A percentile compares a stretch with the other conserved stretches of the same genome.
These are phyloP conservation scores for Dorcus parallelipipedus DNA, from an alignment of 2,888 invertebrate species.

Conservation along the genomic window DNA sequence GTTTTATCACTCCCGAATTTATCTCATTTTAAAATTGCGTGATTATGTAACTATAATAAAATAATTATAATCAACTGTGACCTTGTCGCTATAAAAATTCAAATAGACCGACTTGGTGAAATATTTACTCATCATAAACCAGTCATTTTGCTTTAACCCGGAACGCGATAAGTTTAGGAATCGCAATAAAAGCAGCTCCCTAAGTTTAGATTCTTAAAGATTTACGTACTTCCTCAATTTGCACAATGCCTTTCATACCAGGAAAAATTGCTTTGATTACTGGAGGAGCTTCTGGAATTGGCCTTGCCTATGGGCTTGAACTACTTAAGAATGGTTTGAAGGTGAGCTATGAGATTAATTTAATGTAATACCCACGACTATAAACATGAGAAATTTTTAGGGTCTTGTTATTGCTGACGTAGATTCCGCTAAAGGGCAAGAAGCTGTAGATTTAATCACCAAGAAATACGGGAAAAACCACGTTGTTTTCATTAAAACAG, in stretches of 20 bases:
- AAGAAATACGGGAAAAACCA: conserved; percentile 62
- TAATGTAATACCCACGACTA: neutral
- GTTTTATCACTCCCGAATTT: too few relatives aligned
- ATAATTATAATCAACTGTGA: too few relatives aligned
- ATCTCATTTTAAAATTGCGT: too few relatives aligned
- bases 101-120: too few relatives aligned
- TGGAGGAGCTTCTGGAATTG: conserved; percentile 56
- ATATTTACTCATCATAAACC: too few relatives aligned
- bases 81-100: too few relatives aligned
- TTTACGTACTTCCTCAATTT: too few relatives aligned
- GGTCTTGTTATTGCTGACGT: conserved; percentile 26
- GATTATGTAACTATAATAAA: too few relatives aligned
- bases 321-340: conserved; percentile 48
- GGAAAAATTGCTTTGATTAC: conserved; percentile 49
- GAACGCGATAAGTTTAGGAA: too few relatives aligned
- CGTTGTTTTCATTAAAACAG: conserved; percentile 64
- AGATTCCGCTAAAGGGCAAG: conserved; percentile 50
- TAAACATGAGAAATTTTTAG: conserved; percentile 9
- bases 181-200: too few relatives aligned
- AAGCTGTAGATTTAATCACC: conserved; percentile 58
- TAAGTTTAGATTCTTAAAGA: too few relatives aligned
- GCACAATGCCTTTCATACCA: conserved; percentile 14
- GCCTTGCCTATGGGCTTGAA: conserved; percentile 49
- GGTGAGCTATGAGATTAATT: conserved; percentile 24
- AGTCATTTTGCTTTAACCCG: too few relatives aligned